Base-by-base conservation (phyloP, 30 jellyfish, hydroid and myxozoan genomes). In the Pelagia noctiluca region DNA sequence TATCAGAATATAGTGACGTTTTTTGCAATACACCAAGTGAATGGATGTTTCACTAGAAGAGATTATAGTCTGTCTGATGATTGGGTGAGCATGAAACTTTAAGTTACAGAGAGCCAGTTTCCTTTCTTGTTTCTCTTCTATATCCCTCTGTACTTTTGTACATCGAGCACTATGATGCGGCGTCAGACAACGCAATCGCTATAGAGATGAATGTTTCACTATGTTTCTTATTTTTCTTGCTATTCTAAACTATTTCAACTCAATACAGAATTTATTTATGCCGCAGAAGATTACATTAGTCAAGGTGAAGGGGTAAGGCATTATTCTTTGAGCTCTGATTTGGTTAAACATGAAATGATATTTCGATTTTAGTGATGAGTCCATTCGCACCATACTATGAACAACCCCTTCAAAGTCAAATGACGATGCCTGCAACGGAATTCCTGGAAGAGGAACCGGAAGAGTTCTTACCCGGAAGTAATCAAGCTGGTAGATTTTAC, bases 311-410 rank as follows among this genome's bases (percentile, higher is more conserved):
- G n/a, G n/a, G n/a, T n/a, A n/a, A n/a, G n/a, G n/a, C n/a, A n/a
- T n/a, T n/a, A n/a, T n/a, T n/a, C n/a, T n/a, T n/a, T n/a, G n/a
- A n/a, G n/a, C n/a, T n/a, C n/a, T n/a, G n/a, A n/a, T n/a, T n/a
- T n/a, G n/a, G n/a, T n/a, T n/a, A n/a, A n/a, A n/a, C n/a, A n/a
- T n/a, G n/a, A n/a, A n/a, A n/a, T n/a, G n/a, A n/a, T n/a, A n/a
- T n/a, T n/a, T n/a, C n/a, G n/a, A n/a, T n/a, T n/a, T n/a, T n/a
- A n/a, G n/a, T n/a, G n/a, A n/a, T 16, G 12, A 42, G 57, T 52
- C 68, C 26, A 52, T 52, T 52, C 21, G 16, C 68, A 10, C 68
- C 68, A 52, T 19, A 52, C 68, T 52, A 52, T 30, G 68, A 52
- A 19, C 68, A 52, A 52, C 26, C 26, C 2, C 4, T 3, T 10